These are phyloP conservation scores for Ctenopoma kingsleyae DNA, from an alignment of 2,797 vertebrate species.

Conservation along the genomic window DNA sequence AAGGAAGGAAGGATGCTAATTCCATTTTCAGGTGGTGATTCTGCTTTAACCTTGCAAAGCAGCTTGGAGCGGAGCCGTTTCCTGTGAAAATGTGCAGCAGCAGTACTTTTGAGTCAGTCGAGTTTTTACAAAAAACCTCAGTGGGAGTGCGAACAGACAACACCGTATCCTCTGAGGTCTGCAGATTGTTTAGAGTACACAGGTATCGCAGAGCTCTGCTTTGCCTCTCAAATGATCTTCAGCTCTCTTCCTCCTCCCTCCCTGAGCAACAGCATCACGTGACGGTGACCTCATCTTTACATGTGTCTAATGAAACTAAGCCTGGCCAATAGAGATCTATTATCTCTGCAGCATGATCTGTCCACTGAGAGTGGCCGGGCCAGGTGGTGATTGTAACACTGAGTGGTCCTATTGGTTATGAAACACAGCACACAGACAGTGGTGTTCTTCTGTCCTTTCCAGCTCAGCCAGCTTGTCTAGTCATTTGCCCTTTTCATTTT, in stretches of 20 bases:
- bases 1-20: conserved; percentile 9
- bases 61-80: conserved; percentile 21
- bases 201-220: conserved; percentile 58
- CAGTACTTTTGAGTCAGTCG: conserved; percentile 5
- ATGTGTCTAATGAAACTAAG: conserved; percentile 36
- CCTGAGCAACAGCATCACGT: conserved; percentile 49
- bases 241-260: conserved; percentile 38
- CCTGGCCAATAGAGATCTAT: conserved; percentile 27
- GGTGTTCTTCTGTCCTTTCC: conserved; percentile 50
- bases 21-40: conserved; percentile 20
- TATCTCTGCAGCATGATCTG: conserved; percentile 33
- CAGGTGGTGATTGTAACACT: conserved; percentile 61
- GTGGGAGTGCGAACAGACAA: conserved; percentile 12
- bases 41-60: conserved; percentile 45
- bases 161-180: conserved; percentile 15
- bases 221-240: conserved; percentile 77
- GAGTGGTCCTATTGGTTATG: conserved; percentile 59
- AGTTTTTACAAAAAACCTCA: conserved; percentile 38
- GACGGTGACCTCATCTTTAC: conserved; percentile 67
- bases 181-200: conserved; percentile 58
- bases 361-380: conserved; percentile 31
- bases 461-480: conserved; percentile 53
- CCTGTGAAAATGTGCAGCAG: neutral
- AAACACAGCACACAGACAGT: conserved; percentile 45
- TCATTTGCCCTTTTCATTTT: conserved; percentile 73